Conservation (phyloP, 2,113 vertebrate genomes). For the Cynocephalus volans region DNA sequence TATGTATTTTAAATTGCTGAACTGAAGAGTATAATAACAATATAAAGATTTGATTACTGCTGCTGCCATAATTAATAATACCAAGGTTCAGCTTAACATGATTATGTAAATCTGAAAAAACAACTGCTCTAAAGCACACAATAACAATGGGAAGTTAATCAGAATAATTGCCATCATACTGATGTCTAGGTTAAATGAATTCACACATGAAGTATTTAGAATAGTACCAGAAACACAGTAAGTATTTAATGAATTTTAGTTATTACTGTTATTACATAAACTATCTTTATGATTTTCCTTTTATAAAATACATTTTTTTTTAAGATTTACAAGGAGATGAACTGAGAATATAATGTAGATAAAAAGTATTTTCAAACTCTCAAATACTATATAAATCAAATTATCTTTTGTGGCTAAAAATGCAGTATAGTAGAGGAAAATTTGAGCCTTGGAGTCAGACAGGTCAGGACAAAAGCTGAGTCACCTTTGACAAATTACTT, state of each 20-base stretch:
- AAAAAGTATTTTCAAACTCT: conserved; percentile 19
- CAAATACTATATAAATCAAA: not conserved
- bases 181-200: not conserved
- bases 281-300: not conserved
- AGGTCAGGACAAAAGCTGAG: not conserved
- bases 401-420: not conserved
- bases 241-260: not conserved
- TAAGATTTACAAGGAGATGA: not conserved
- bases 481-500: not conserved
- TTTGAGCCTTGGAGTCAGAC: not conserved
- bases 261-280: not conserved
- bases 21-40: not conserved
- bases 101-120: not conserved
- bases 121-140: not conserved
- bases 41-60: conserved; percentile 4
- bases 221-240: not conserved
- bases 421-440: not conserved
- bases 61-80: not conserved
- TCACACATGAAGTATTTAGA: not conserved
- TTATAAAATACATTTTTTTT: conserved; percentile 26
- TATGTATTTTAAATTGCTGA: conserved; percentile 47
- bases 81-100: not conserved
- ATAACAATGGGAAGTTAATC: not conserved
- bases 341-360: not conserved
- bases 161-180: not conserved